phyloP scores from a whole-genome alignment of 2,797 vertebrate species.

The Liasis olivaceus region DNA sequence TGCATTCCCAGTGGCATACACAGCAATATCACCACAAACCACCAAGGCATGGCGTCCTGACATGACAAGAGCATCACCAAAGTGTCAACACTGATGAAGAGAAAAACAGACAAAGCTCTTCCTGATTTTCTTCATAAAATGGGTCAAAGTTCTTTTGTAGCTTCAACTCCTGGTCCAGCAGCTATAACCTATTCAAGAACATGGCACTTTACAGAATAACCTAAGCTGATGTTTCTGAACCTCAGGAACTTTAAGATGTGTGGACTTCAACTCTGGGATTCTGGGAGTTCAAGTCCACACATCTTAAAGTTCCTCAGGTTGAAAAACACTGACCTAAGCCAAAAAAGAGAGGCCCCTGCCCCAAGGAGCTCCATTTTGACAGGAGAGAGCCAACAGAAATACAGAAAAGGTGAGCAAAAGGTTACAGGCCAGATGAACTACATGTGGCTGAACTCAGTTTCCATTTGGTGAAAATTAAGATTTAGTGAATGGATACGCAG shows the following conservation, averaged over 20 bases:
- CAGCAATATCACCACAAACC: conserved; percentile 77
- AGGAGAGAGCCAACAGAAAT: neutral
- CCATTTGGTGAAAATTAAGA: neutral
- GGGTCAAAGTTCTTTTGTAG: neutral
- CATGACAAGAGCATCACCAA: neutral
- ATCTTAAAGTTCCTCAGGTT: neutral
- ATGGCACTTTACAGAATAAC: neutral
- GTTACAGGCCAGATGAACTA: neutral
- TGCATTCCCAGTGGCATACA: conserved; percentile 68
- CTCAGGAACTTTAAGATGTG: neutral
- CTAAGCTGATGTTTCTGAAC: neutral
- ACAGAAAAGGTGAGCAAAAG: neutral
- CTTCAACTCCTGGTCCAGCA: neutral
- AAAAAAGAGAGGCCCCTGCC: neutral
- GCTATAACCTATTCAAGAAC: neutral
- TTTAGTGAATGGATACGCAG: neutral
- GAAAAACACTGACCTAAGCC: neutral
- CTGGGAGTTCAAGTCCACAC: neutral
- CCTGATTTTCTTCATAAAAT: neutral
- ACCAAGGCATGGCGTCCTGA: conserved; percentile 76
- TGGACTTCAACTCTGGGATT: neutral
- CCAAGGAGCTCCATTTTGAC: neutral
- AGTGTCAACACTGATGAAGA: neutral
- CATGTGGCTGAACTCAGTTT: neutral
- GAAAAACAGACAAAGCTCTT: neutral